A percentile compares a stretch with the other conserved stretches of the same genome.
These are phyloP conservation scores for Tanypteryx hageni DNA, from an alignment of 2,888 invertebrate species.

Conservation along the genomic window DNA sequence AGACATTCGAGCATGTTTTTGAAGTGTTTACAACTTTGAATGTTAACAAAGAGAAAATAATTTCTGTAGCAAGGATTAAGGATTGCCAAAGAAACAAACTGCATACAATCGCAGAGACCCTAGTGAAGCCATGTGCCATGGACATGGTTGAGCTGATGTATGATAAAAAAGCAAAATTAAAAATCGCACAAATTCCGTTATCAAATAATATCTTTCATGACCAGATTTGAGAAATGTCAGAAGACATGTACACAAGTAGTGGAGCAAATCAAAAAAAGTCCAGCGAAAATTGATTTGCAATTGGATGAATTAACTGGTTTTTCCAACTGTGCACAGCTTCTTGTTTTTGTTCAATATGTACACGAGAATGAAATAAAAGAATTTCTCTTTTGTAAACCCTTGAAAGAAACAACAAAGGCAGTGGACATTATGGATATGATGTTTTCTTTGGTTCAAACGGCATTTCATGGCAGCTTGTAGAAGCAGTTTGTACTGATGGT, in stretches of 20 bases:
- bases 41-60: too few relatives aligned
- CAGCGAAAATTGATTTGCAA: not conserved
- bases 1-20: too few relatives aligned
- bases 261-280: not conserved
- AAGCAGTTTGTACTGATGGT: not conserved
- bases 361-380: not conserved
- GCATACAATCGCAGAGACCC: not conserved
- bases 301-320: not conserved
- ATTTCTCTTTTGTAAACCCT: not conserved
- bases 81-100: not conserved
- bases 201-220: not conserved
- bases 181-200: not conserved
- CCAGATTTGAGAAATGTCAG: not conserved
- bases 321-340: not conserved
- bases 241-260: too few relatives aligned
- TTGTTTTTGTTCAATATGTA: not conserved
- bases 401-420: not conserved
- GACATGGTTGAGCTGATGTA: constrained; percentile 6
- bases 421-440: not conserved
- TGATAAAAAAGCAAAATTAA: not conserved
- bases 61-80: too few relatives aligned
- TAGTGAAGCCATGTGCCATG: constrained; percentile 19
- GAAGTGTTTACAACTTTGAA: too few relatives aligned
- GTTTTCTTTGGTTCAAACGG: not conserved
- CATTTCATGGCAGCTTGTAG: not conserved